Evolutionary conservation across 2,888 invertebrate species (phyloP).

Genomic region (Steinernema carpocapsae): DNA sequence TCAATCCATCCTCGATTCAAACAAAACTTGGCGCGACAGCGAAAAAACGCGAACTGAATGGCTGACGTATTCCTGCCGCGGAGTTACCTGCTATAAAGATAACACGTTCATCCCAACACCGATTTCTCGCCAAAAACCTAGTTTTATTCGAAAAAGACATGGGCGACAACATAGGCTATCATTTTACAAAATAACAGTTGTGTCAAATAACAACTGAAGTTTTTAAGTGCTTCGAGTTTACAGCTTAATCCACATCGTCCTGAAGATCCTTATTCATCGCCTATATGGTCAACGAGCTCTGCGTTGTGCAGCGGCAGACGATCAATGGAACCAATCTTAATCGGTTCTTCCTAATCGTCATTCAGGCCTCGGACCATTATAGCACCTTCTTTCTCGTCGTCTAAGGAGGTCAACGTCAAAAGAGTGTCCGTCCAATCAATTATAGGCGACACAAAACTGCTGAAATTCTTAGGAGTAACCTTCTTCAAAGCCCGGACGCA

Average conservation of each 20-base stretch:
- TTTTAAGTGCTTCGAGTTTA: neutral
- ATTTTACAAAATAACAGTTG: too few relatives aligned
- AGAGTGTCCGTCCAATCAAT: too few relatives aligned
- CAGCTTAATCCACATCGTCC: neutral
- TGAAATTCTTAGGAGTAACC: neutral
- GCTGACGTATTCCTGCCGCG: too few relatives aligned
- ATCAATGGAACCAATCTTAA: neutral
- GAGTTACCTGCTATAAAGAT: neutral
- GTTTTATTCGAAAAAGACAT: too few relatives aligned
- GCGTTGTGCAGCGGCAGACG: neutral
- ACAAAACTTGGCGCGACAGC: neutral
- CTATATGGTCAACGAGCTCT: neutral
- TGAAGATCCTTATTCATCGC: neutral
- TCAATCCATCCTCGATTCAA: too few relatives aligned
- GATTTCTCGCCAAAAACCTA: neutral
- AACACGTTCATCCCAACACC: neutral
- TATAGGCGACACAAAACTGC: too few relatives aligned
- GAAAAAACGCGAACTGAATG: too few relatives aligned
- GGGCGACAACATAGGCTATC: too few relatives aligned
- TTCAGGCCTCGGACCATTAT: conserved; percentile 42
- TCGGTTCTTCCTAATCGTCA: conserved; percentile 38
- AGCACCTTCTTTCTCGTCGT: conserved; percentile 49
- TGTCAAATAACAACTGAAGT: conserved; percentile 23
- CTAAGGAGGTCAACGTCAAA: conserved; percentile 38
- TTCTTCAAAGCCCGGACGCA: conserved; percentile 35